Base-by-base conservation (phyloP, 2,888 invertebrate species). In the Cantharis lateralis region DNA sequence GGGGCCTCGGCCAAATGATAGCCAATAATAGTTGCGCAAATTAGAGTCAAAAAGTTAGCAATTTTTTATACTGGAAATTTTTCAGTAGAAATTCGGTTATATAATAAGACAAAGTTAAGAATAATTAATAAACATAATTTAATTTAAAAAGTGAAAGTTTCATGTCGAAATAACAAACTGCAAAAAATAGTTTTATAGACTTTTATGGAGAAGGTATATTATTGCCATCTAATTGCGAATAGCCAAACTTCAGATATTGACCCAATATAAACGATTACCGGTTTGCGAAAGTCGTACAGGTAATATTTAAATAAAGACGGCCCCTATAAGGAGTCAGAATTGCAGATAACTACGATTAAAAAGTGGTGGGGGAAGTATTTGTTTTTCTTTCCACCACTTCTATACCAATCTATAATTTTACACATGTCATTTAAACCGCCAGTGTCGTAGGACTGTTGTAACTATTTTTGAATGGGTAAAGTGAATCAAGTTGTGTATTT, bases 391-490 rank as follows among this genome's bases (percentile, higher is more conserved):
- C 62, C 15, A 16, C 16, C 61, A 15, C 26, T 48, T 63, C 26
- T n/a, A 24, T 63, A 28, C 64, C 28, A 80, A 85, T 85, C 85
- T 82, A 84, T 85, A 85, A 80, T 84, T 83, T 81, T 81, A 84
- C 84, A 83, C 85, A 85, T 85, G 85, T 78, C 83, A 80, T 76
- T 79, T 81, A 70, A 75, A 75, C 73, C 78, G 74, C 48, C n/a
- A 48, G 48, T 48, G 9, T n/a, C 1, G 48, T 32, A 48, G 48
- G 48, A n/a, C 48, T 13, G 13, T 28, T 10, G 4, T n/a, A 13
- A 13, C n/a, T n/a, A n/a, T 48, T 48, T 62, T 77, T 80, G 79
- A 80, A 79, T 80, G 72, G 75, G 74, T 76, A 75, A 72, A 78
- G 62, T 72, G 71, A 76, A 74, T 77, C 68, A 77, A 80, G 11